phyloP scores from a whole-genome alignment of 1,140 invertebrate species.

The Popillia japonica region DNA sequence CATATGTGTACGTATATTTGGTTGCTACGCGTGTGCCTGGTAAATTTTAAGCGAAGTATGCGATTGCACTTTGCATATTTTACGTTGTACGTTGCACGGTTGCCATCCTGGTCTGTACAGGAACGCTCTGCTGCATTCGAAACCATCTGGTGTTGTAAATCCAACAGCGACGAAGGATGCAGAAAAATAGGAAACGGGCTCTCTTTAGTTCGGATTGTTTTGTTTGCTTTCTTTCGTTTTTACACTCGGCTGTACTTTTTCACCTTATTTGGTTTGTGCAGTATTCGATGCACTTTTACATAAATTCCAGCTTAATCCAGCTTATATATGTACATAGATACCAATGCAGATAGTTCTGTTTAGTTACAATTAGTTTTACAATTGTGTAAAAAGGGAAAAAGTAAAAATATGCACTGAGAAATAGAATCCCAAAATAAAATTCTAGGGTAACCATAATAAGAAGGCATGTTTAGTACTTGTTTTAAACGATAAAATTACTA shows the following conservation, averaged over 20 bases:
- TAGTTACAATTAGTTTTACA: background rate
- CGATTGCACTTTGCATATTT: background rate
- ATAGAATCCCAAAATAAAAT: background rate
- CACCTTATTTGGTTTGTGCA: background rate
- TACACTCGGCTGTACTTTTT: background rate
- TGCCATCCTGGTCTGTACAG: background rate
- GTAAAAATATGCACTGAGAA: background rate
- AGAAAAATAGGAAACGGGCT: background rate
- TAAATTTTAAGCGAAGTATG: background rate
- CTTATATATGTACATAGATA: background rate
- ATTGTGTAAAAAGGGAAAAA: background rate
- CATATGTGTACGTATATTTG: background rate
- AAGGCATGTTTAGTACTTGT: too few relatives aligned
- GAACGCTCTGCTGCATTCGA: background rate
- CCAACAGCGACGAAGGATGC: background rate
- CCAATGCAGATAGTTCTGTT: background rate
- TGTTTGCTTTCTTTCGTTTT: background rate
- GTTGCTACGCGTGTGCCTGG: background rate
- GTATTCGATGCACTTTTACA: constrained; percentile 12
- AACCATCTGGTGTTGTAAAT: constrained; percentile 29
- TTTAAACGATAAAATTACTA: too few relatives aligned
- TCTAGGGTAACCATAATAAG: too few relatives aligned
- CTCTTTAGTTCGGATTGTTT: background rate
- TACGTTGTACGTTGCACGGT: constrained; percentile 16
- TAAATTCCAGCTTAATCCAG: background rate